phyloP scores from a whole-genome alignment of 2,113 vertebrate species.

The Murina feae region DNA sequence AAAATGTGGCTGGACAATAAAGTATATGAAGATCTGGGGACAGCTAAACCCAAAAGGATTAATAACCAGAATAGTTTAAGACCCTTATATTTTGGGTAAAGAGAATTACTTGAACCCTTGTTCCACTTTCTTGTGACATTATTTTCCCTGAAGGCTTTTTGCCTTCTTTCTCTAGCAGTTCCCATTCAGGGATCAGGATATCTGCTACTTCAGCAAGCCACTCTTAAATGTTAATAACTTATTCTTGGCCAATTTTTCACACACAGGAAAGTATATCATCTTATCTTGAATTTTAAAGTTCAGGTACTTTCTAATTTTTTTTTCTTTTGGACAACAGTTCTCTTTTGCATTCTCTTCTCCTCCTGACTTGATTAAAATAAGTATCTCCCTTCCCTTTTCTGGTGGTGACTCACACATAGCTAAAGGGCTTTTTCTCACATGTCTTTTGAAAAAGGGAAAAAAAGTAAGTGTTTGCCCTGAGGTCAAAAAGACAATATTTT shows the following conservation, averaged over 20 bases:
- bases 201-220: slow-evolving; percentile 47
- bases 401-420: slow-evolving; percentile 19
- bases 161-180: slow-evolving; percentile 20
- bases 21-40: background rate
- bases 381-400: background rate
- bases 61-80: background rate
- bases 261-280: slow-evolving; percentile 14
- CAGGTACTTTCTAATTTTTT: background rate
- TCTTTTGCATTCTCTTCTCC: background rate
- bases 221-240: slow-evolving; percentile 57
- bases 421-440: slow-evolving; percentile 37
- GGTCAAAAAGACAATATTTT: slow-evolving; percentile 58
- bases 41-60: background rate
- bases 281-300: slow-evolving; percentile 61
- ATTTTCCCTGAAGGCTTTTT: slow-evolving; percentile 47
- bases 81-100: slow-evolving; percentile 27
- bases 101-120: slow-evolving; percentile 44
- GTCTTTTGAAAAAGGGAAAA: slow-evolving; percentile 32
- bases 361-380: slow-evolving; percentile 37
- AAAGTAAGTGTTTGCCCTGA: slow-evolving; percentile 42
- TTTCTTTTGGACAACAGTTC: background rate
- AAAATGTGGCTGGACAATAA: background rate
- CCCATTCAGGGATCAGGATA: slow-evolving; percentile 6
- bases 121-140: slow-evolving; percentile 39
- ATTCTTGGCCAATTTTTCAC: slow-evolving; percentile 38